These are phyloP conservation scores for Heteronetta atricapilla DNA, from an alignment of 2,113 vertebrate genomes.

Conservation along the genomic window DNA sequence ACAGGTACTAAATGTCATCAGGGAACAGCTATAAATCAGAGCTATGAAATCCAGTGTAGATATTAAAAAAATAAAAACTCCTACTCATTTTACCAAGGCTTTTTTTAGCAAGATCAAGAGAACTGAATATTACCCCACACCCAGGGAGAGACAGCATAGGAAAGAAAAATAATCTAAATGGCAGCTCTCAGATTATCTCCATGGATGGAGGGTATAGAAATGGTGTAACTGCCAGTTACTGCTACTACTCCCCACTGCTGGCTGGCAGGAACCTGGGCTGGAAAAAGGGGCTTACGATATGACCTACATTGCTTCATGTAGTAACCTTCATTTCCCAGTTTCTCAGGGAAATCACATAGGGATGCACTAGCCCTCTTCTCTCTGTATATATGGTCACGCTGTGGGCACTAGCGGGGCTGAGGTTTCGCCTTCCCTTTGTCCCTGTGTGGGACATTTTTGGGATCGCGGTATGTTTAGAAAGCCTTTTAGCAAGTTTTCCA, in stretches of 20 bases:
- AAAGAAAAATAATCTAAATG: slow-evolving; percentile 26
- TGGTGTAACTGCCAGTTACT: not conserved
- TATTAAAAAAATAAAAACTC: not conserved
- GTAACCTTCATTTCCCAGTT: not conserved
- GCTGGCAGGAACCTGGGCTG: not conserved
- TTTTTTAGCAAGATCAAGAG: slow-evolving; percentile 14
- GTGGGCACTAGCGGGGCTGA: not conserved
- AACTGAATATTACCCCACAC: not conserved
- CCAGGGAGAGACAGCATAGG: not conserved
- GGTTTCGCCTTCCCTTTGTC: not conserved
- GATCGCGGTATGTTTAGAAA: not conserved
- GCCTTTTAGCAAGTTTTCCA: not conserved
- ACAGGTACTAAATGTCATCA: slow-evolving; percentile 12
- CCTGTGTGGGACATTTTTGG: not conserved
- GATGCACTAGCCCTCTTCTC: not conserved
- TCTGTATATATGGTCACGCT: not conserved
- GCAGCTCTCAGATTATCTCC: not conserved
- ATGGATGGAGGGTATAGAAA: not conserved
- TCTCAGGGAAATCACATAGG: not conserved
- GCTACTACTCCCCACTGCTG: not conserved
- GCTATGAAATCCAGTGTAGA: not conserved
- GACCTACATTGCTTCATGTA: not conserved
- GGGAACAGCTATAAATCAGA: slow-evolving; percentile 25
- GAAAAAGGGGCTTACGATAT: not conserved
- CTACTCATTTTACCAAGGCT: not conserved